A percentile compares a stretch with the other conserved stretches of the same genome.
These are phyloP conservation scores for Zaprionus camerounensis DNA, from an alignment of 1,140 invertebrate genomes.

Conservation along the genomic window DNA sequence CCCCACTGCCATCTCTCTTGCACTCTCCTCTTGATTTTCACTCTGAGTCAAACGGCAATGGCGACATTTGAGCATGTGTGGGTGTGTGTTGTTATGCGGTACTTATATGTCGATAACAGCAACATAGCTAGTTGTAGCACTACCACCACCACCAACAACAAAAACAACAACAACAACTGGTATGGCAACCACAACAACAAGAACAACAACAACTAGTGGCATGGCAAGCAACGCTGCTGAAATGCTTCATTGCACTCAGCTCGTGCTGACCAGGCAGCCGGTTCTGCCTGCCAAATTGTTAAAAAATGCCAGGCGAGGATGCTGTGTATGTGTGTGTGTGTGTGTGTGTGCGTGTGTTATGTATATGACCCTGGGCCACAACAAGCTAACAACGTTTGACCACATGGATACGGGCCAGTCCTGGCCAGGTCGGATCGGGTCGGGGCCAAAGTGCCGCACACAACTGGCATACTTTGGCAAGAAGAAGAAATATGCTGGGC, in stretches of 20 bases:
- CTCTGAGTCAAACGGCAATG: background rate
- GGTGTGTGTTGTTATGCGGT: conserved; percentile 17
- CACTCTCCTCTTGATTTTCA: background rate
- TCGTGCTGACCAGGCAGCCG: conserved; percentile 27
- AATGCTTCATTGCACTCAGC: conserved; percentile 40
- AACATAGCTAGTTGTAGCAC: background rate
- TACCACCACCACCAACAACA: conserved; percentile 6
- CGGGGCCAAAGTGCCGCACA: background rate
- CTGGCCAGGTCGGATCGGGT: background rate
- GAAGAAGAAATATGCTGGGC: background rate
- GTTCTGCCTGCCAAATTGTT: conserved; percentile 28
- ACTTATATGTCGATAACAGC: conserved; percentile 36
- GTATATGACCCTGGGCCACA: conserved; percentile 18
- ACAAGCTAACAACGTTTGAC: conserved; percentile 32
- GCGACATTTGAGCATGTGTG: background rate
- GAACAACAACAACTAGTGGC: conserved; percentile 1
- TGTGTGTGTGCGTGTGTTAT: conserved; percentile 2
- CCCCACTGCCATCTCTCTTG: background rate
- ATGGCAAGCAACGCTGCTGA: conserved; percentile 12
- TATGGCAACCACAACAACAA: background rate
- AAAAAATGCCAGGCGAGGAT: conserved; percentile 13
- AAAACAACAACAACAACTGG: too few species aligned
- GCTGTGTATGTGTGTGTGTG: background rate
- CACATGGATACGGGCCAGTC: conserved; percentile 18
- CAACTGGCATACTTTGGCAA: conserved; percentile 4